Conservation (phyloP, 2,888 invertebrate genomes). For the Meiosimyza decipiens region DNA sequence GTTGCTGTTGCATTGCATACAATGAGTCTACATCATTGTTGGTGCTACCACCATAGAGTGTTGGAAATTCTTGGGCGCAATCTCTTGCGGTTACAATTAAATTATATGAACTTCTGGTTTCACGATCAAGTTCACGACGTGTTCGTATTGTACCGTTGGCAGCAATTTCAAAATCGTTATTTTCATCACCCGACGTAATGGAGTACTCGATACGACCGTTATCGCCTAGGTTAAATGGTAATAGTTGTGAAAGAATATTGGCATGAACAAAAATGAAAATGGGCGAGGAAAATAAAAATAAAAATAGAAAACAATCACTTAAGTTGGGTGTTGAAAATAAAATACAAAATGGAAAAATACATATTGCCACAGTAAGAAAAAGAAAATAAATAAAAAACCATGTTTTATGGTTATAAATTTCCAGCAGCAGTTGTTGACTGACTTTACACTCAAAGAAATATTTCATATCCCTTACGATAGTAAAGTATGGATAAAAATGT, state of each 20-base stretch:
- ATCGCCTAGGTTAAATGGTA: slow-evolving; percentile 71
- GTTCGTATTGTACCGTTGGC: slow-evolving; percentile 88
- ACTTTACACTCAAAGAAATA: too few relatives aligned
- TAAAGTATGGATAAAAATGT: too few relatives aligned
- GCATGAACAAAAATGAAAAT: background rate
- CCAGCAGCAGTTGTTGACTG: background rate
- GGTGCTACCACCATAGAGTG: slow-evolving; percentile 40
- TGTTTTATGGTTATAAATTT: background rate
- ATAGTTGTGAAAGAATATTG: slow-evolving; percentile 20
- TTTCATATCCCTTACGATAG: too few relatives aligned
- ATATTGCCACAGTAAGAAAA: too few relatives aligned
- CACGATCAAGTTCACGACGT: slow-evolving; percentile 81
- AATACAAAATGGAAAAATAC: background rate
- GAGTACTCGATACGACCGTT: slow-evolving; percentile 87
- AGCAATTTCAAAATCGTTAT: slow-evolving; percentile 81
- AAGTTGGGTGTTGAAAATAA: background rate
- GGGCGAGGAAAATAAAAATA: slow-evolving; percentile 30
- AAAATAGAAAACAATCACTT: slow-evolving; percentile 21
- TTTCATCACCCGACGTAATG: slow-evolving; percentile 85
- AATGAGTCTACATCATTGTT: slow-evolving; percentile 2
- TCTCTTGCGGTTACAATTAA: slow-evolving; percentile 88
- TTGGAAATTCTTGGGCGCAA: slow-evolving; percentile 75
- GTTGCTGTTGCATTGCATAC: slow-evolving; percentile 32
- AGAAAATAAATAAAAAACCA: too few relatives aligned
- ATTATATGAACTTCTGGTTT: slow-evolving; percentile 83